phyloP scores from a whole-genome alignment of 2,888 invertebrate species.

The Tenthredo notha region DNA sequence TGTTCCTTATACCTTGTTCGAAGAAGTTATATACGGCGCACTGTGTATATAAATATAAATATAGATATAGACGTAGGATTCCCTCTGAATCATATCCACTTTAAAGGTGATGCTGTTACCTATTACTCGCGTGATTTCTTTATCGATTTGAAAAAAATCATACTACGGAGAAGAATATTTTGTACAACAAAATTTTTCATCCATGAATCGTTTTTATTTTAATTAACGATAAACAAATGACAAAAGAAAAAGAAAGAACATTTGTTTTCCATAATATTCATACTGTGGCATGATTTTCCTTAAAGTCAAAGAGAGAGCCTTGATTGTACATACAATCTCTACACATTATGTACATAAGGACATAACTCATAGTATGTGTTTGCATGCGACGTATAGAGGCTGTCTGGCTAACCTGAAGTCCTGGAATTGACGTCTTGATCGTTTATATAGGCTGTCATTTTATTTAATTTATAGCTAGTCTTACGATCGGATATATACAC shows the following conservation, averaged over 20 bases:
- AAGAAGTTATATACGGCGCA: not conserved
- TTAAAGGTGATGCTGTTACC: conserved; percentile 15
- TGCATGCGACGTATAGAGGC: not conserved
- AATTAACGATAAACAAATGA: too few species aligned
- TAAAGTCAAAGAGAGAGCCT: not conserved
- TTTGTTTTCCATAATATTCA: too few species aligned
- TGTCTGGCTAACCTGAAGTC: not conserved
- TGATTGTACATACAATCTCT: not conserved
- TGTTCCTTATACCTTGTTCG: not conserved
- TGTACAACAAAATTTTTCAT: too few species aligned
- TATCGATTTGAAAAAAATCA: too few species aligned
- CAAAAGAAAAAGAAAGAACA: too few species aligned
- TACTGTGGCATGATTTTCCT: too few species aligned
- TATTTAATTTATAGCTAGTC: not conserved
- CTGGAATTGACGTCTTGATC: conserved; percentile 10
- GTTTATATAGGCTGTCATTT: not conserved
- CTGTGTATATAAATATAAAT: not conserved
- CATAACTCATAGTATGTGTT: not conserved
- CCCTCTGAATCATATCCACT: conserved; percentile 44
- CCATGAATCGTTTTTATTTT: too few species aligned
- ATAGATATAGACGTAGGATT: not conserved
- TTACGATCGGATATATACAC: not conserved
- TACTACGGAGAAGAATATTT: too few species aligned
- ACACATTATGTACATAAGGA: not conserved
- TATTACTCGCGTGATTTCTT: not conserved